Conservation (phyloP, 1,140 invertebrate species). For the Drosophila pandora region DNA sequence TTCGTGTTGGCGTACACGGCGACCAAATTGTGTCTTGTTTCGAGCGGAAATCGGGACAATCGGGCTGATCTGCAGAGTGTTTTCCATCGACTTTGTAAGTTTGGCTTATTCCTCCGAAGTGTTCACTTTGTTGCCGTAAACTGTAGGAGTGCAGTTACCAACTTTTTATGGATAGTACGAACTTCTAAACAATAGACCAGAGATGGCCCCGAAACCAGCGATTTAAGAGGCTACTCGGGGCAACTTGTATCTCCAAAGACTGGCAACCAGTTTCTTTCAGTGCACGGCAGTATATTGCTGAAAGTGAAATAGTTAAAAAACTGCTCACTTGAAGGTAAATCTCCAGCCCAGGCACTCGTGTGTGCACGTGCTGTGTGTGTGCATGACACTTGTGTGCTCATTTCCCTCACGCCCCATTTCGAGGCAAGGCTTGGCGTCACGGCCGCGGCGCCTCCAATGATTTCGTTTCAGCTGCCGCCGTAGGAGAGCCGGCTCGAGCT, state of each 20-base stretch:
- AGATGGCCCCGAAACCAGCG: no score
- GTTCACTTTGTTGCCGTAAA: no score
- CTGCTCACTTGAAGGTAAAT: slow-evolving; percentile 78
- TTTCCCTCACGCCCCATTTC: slow-evolving; percentile 67
- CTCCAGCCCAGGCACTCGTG: slow-evolving; percentile 34
- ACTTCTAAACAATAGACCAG: no score
- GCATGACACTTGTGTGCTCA: slow-evolving; percentile 62
- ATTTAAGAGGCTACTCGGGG: no score
- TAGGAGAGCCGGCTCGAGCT: slow-evolving; percentile 29
- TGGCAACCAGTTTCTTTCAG: neutral
- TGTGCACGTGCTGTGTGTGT: slow-evolving; percentile 28
- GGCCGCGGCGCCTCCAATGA: slow-evolving; percentile 36
- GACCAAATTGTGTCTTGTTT: neutral
- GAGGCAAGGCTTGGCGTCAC: slow-evolving; percentile 6
- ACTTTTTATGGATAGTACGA: no score
- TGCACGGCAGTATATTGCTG: slow-evolving; percentile 11
- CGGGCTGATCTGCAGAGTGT: no score
- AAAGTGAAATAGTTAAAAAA: slow-evolving; percentile 78
- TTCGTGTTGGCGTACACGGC: neutral
- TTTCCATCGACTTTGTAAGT: no score
- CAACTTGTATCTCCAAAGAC: no score
- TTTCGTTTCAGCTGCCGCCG: slow-evolving; percentile 22
- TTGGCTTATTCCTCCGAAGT: no score
- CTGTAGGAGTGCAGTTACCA: no score
- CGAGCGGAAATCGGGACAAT: no score